Evolutionary conservation across 2,113 vertebrate species (phyloP).

Genomic region (Lonchura striata): DNA sequence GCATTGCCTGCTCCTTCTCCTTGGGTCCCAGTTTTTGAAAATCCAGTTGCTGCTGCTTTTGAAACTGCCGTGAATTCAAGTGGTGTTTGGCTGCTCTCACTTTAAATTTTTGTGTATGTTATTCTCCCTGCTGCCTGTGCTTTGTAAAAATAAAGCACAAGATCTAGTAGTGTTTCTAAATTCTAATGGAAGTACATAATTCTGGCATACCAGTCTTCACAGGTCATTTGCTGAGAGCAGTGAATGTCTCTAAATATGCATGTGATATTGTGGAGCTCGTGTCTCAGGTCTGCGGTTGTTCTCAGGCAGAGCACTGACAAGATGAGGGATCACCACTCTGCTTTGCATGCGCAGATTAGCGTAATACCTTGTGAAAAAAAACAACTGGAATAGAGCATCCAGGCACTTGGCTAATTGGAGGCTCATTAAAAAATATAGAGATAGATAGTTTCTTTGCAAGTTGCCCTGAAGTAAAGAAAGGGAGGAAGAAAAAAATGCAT

Average conservation of each 20-base stretch:
- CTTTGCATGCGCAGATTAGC: constrained; percentile 41
- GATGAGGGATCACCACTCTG: constrained; percentile 37
- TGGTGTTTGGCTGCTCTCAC: neutral
- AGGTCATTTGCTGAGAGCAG: neutral
- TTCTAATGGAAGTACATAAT: neutral
- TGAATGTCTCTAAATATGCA: constrained; percentile 25
- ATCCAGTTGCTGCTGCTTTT: neutral
- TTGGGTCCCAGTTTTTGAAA: neutral
- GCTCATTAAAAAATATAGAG: constrained; percentile 61
- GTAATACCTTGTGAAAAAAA: constrained; percentile 23
- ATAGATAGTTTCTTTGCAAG: constrained; percentile 46
- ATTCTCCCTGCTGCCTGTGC: neutral
- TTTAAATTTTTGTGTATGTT: neutral
- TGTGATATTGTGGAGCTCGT: neutral
- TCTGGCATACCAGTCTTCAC: neutral
- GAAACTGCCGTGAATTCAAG: neutral
- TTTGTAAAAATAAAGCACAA: neutral
- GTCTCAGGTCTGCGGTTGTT: constrained; percentile 2
- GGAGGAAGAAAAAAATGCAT: neutral
- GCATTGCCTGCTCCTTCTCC: neutral
- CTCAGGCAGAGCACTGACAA: constrained; percentile 37
- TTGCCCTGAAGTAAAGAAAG: constrained; percentile 48
- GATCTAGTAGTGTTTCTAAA: neutral
- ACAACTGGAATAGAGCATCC: constrained; percentile 44
- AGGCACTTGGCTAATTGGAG: constrained; percentile 60